Base-by-base conservation (phyloP, 1,140 invertebrate genomes). In the Leucophenga varia region DNA sequence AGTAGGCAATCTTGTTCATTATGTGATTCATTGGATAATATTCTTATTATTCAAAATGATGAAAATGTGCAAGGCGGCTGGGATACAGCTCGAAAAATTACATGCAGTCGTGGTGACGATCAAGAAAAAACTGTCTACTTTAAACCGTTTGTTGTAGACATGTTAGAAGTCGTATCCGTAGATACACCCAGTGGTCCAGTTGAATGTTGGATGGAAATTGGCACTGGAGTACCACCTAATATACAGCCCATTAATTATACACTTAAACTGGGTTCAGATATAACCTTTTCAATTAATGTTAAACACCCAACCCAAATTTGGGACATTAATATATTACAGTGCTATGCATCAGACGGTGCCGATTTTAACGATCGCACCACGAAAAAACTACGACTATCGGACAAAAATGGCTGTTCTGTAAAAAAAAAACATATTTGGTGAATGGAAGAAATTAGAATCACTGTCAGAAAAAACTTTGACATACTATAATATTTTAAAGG, bases 151-250 rank as follows among this genome's bases (percentile, higher is more conserved):
- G 80, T 84, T 53, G 86, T 87, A 2, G 84, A 86, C 51, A 86
- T 86, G 84, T 61, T 87, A 14, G 84, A 87, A 53, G 83, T 86
- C 0, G 79, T 84, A 30, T 83, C 83, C 2, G 83, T 87, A 2
- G 79, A 84, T 9, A 82, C 83, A 2, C 76, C 79, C 0, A 78
- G 78, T 17, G 81, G 82, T 3, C 79, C 81, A 2, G 78, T 88
- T 0, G 81, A 86, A 53, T 87, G 86, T 72, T 89, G 86, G 86
- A 89, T 89, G 86, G 85, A 88, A 52, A 86, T 89, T 43, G 84
- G 86, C 47, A 80, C 79, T 54, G 87, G 87, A 55, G 72, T 79
- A 42, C 87, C 81, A 61, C 85, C 86, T 30, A 83, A 85, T 67
- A 82, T 86, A 14, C 43, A 54, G 6, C 71, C 71, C 7, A 61